Conservation (phyloP, 2,113 vertebrate genomes). For the Anguilla japonica region DNA sequence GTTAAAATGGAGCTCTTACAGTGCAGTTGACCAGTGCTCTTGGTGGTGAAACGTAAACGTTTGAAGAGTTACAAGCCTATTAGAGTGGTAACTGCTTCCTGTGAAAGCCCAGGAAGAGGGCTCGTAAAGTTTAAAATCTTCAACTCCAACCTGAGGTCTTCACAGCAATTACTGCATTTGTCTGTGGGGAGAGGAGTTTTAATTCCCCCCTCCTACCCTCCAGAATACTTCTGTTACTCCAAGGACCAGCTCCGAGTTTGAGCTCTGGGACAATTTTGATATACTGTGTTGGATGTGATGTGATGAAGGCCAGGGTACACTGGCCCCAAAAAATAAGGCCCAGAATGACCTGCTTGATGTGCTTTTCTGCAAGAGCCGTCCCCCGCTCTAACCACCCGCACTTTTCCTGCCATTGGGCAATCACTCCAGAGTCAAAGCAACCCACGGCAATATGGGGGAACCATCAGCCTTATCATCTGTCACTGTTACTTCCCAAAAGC, state of each 20-base stretch:
- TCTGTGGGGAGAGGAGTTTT: neutral
- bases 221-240: neutral
- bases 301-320: neutral
- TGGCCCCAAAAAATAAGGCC: neutral
- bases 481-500: no score
- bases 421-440: neutral
- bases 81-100: neutral
- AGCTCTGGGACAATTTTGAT: neutral
- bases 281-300: neutral
- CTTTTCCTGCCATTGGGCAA: neutral
- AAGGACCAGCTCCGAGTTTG: neutral
- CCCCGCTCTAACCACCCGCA: neutral
- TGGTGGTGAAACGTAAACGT: neutral
- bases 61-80: neutral
- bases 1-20: neutral
- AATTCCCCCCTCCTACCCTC: neutral
- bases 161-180: neutral
- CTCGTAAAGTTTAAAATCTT: neutral
- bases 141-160: neutral
- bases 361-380: neutral
- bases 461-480: no score
- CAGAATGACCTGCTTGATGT: neutral
- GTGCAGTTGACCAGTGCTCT: neutral
- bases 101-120: neutral
- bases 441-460: neutral